A percentile compares a stretch with the other conserved stretches of the same genome.
Evolutionary conservation across 2,888 invertebrate species (phyloP).

Genomic region (Dusona sp.): DNA sequence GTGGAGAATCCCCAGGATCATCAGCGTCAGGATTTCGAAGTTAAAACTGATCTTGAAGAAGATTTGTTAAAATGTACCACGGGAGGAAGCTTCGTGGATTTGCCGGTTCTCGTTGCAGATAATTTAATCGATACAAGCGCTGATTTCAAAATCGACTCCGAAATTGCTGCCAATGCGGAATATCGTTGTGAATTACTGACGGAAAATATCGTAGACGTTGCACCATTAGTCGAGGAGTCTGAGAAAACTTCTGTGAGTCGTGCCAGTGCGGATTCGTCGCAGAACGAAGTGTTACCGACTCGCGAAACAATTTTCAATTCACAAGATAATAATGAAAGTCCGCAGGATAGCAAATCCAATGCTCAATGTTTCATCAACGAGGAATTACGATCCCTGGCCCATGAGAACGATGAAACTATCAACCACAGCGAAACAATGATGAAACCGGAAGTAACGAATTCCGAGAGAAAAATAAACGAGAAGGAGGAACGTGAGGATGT

Average conservation of each 20-base stretch:
- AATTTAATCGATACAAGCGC: neutral
- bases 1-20: conserved; percentile 39
- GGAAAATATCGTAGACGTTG: conserved; percentile 34
- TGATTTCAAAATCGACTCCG: conserved; percentile 10
- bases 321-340: neutral
- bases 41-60: neutral
- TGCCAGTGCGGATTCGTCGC: conserved; percentile 19
- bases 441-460: conserved; percentile 23
- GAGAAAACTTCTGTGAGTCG: conserved; percentile 29
- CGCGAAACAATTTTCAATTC: neutral
- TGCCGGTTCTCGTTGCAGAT: neutral
- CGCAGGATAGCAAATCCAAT: neutral
- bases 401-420: conserved; percentile 10
- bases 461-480: conserved; percentile 23
- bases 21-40: conserved; percentile 10
- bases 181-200: neutral
- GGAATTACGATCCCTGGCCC: conserved; percentile 24
- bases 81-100: conserved; percentile 6
- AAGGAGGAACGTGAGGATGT: neutral
- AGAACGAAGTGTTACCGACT: conserved; percentile 19
- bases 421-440: conserved; percentile 1
- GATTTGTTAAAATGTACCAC: neutral
- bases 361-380: conserved; percentile 41
- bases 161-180: neutral
- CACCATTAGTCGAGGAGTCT: conserved; percentile 36